Conservation (phyloP, 1,140 invertebrate genomes). For the Drosophila guanche region DNA sequence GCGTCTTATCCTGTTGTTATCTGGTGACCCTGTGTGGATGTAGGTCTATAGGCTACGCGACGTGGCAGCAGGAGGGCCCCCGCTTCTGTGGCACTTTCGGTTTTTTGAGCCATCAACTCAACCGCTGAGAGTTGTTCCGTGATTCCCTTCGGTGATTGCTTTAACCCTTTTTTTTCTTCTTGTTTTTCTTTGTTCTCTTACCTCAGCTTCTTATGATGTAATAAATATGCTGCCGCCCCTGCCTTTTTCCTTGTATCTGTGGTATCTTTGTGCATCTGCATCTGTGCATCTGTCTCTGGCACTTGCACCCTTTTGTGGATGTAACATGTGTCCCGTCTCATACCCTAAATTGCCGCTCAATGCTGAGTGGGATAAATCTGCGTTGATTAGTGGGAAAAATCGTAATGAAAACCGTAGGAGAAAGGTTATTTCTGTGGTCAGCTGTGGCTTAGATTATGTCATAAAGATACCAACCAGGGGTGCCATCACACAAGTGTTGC, state of each 20-base stretch:
- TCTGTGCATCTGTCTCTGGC: conserved; percentile 12
- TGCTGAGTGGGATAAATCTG: conserved; percentile 60
- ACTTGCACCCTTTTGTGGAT: conserved; percentile 21
- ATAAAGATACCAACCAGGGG: conserved; percentile 36
- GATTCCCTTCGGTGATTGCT: conserved; percentile 59
- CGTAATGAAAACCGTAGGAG: conserved; percentile 17
- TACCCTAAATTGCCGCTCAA: conserved; percentile 57
- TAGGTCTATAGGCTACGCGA: conserved; percentile 76
- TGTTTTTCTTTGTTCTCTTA: conserved; percentile 14
- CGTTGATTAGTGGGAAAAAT: conserved; percentile 72
- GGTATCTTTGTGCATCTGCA: conserved; percentile 11
- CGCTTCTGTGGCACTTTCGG: conserved; percentile 68
- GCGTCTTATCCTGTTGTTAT: conserved; percentile 24
- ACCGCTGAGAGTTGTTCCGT: conserved; percentile 28
- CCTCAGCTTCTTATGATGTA: conserved; percentile 62
- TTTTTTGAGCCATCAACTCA: conserved; percentile 45
- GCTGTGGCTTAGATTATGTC: conserved; percentile 36
- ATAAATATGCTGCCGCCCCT: conserved; percentile 64
- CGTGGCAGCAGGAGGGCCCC: no score
- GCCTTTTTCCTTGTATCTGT: conserved; percentile 44
- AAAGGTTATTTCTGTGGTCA: conserved; percentile 68
- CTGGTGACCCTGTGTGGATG: conserved; percentile 47
- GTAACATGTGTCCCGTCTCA: conserved; percentile 67
- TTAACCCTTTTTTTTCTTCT: conserved; percentile 32
- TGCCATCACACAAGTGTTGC: conserved; percentile 41